Base-by-base conservation (phyloP, 1,140 invertebrate genomes). In the Zaprionus ghesquierei region DNA sequence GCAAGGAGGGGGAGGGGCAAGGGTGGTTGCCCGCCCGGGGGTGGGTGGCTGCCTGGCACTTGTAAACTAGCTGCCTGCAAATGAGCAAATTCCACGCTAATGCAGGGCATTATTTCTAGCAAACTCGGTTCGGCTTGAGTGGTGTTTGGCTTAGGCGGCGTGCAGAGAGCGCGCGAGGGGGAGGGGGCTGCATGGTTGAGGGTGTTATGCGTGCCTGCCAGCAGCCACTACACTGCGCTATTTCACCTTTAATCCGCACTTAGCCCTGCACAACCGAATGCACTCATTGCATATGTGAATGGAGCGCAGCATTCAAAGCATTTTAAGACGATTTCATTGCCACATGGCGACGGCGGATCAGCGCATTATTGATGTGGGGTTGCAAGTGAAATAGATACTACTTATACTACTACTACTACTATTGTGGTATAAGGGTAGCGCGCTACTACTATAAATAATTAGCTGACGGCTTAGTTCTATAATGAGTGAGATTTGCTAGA, bases 31-130 rank as follows among this genome's bases (percentile, higher is more conserved):
- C 13, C 41, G 46, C 22, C 18, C 41, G 22, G 51, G 61, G 29
- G 2, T 70, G 27, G 5, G 25, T 50, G 50, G 27, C 9, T 38
- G 50, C 33, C 41, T 41, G 18, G 31, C 38, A 9, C 31, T 50
- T 23, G 38, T 61, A 75, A 73, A 74, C 54, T 75, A 71, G 65
- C 70, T 85, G 81, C 58, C 82, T 81, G 82, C 72, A 89, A 89
- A 89, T 89, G 84, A 89, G 84, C 84, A 89, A 89, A 89, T 89
- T 89, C 84, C 80, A 89, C 77, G 85, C 84, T 89, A 89, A 89
- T 89, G 84, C 84, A 75, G 68, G 70, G 84, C 77, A 89, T 86
- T 87, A 86, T 79, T 78, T 79, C 81, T 60, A 69, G 51, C 50
- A 38, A 41, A 35, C 33, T 53, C 63, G 78, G 77, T 80, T 80